phyloP scores from a whole-genome alignment of 2,113 vertebrate genomes.

The Salvator merianae region DNA sequence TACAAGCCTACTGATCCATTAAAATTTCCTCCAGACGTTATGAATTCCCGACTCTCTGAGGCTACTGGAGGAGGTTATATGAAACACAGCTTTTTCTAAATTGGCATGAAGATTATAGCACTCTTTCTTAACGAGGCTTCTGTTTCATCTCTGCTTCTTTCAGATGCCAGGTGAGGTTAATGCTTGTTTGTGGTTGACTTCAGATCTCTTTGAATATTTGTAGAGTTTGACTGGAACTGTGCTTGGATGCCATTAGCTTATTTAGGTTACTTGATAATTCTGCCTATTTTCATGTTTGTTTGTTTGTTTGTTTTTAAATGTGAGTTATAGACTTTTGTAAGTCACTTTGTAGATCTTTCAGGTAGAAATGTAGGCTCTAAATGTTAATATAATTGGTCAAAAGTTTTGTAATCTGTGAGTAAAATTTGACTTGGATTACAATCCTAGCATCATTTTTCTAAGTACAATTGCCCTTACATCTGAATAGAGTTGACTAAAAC shows the following conservation, averaged over 20 bases:
- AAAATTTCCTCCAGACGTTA: neutral
- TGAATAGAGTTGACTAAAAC: too few species aligned
- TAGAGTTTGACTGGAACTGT: neutral
- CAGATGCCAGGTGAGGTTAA: neutral
- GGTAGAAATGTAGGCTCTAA: neutral
- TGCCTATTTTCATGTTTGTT: neutral
- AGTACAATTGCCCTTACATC: too few species aligned
- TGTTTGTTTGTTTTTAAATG: neutral
- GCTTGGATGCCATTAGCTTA: neutral
- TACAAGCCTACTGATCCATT: neutral
- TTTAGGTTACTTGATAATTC: neutral
- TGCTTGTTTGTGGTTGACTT: neutral
- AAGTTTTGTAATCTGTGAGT: neutral
- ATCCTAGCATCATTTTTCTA: too few species aligned
- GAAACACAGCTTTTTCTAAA: neutral
- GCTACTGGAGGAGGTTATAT: neutral
- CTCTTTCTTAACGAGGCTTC: neutral
- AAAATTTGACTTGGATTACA: neutral
- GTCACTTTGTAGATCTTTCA: neutral
- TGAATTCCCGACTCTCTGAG: neutral
- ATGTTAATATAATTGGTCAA: too few species aligned
- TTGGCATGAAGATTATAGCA: neutral
- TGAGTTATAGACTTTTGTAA: neutral
- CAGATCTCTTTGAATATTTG: neutral
- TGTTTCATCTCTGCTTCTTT: neutral